These are phyloP conservation scores for Arge pagana DNA, from an alignment of 2,888 invertebrate species.

Conservation along the genomic window DNA sequence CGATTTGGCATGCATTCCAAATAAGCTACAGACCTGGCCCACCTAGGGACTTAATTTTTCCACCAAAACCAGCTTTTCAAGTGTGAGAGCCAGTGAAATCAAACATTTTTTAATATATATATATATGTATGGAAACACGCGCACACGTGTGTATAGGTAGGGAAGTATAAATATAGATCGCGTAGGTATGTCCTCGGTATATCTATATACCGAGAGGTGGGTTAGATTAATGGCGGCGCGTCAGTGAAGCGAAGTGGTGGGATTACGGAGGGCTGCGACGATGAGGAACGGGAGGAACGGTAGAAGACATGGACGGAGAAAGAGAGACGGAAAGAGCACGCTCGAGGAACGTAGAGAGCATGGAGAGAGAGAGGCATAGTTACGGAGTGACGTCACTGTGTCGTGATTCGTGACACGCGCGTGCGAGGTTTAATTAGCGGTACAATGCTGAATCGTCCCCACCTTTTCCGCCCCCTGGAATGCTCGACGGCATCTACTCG, in stretches of 20 bases:
- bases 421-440: conserved; percentile 52
- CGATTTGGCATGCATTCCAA: no score
- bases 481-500: neutral
- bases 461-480: conserved; percentile 1
- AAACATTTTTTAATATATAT: conserved; percentile 13
- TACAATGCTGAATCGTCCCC: conserved; percentile 48
- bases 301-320: conserved; percentile 11
- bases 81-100: neutral
- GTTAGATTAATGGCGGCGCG: conserved; percentile 40
- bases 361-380: conserved; percentile 28
- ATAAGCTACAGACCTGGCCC: no score
- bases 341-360: neutral
- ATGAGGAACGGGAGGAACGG: conserved; percentile 35
- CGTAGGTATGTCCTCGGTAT: no score
- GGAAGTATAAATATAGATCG: neutral
- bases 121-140: neutral
- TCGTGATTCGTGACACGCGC: conserved; percentile 52
- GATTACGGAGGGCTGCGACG: conserved; percentile 26
- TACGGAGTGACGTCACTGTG: conserved; percentile 48
- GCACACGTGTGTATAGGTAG: neutral
- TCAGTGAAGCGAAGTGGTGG: conserved; percentile 17
- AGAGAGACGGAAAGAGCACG: neutral
- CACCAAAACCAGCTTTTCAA: no score
- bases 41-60: no score
- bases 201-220: conserved; percentile 31